Conservation (phyloP, 2,113 vertebrate species). For the Elanoides forficatus region DNA sequence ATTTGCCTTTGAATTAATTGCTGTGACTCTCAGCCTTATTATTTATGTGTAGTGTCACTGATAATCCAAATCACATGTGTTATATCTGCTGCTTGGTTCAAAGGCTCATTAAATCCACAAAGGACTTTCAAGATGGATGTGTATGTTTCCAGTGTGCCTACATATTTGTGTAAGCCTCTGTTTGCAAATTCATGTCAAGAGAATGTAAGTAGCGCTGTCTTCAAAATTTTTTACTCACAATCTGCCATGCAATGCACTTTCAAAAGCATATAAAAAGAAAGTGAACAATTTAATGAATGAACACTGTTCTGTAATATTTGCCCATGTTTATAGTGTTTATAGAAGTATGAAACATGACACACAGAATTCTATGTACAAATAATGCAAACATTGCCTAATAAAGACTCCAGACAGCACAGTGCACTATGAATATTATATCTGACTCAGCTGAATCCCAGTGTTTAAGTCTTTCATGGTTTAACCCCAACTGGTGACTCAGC, state of each 20-base stretch:
- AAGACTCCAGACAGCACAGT: neutral
- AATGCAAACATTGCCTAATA: neutral
- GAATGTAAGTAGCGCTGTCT: neutral
- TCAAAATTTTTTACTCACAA: neutral
- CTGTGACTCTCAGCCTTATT: neutral
- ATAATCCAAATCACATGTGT: neutral
- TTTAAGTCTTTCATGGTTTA: neutral
- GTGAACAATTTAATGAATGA: neutral
- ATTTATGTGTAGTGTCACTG: neutral
- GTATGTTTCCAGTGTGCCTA: neutral
- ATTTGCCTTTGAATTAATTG: neutral
- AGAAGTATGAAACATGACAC: accelerated
- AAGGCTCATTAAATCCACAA: neutral
- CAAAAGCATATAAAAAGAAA: neutral
- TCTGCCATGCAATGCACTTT: neutral
- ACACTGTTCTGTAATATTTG: neutral
- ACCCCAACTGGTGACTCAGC: too few species aligned
- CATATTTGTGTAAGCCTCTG: neutral
- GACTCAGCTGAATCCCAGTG: neutral
- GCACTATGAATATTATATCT: neutral
- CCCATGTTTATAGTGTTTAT: neutral
- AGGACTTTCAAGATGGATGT: neutral
- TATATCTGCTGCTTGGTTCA: neutral
- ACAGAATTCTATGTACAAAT: neutral
- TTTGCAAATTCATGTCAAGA: neutral